These are phyloP conservation scores for Anser brachyrhynchus DNA, from an alignment of 2,113 vertebrate genomes.

Conservation along the genomic window DNA sequence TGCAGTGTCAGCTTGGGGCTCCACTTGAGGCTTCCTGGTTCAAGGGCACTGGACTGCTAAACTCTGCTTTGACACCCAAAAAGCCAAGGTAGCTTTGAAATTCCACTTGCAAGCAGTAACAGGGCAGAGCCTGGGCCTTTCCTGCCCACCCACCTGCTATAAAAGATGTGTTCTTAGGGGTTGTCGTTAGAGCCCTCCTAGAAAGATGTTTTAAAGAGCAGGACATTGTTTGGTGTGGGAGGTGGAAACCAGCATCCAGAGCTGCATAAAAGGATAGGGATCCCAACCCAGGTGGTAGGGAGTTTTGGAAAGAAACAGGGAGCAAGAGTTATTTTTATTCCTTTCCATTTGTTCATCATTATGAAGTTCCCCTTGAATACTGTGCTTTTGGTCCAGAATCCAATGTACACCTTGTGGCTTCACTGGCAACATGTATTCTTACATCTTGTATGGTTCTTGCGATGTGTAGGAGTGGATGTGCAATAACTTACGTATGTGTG, in stretches of 20 bases:
- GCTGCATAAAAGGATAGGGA: neutral
- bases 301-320: neutral
- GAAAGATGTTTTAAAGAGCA: neutral
- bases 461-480: neutral
- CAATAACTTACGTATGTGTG: neutral
- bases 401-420: neutral
- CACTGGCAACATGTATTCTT: neutral
- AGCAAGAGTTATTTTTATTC: neutral
- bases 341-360: neutral
- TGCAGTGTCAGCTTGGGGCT: neutral
- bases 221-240: neutral
- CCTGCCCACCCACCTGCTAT: neutral
- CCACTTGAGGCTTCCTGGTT: neutral
- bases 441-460: neutral
- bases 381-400: neutral
- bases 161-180: neutral
- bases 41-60: neutral
- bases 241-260: neutral
- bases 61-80: neutral
- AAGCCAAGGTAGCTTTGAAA: neutral
- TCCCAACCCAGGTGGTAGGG: accelerated
- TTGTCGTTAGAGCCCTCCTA: neutral
- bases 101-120: neutral
- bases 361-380: neutral
- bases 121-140: neutral